Evolutionary conservation across 1,140 invertebrate species (phyloP).

Genomic region (Drosophila arizonae): DNA sequence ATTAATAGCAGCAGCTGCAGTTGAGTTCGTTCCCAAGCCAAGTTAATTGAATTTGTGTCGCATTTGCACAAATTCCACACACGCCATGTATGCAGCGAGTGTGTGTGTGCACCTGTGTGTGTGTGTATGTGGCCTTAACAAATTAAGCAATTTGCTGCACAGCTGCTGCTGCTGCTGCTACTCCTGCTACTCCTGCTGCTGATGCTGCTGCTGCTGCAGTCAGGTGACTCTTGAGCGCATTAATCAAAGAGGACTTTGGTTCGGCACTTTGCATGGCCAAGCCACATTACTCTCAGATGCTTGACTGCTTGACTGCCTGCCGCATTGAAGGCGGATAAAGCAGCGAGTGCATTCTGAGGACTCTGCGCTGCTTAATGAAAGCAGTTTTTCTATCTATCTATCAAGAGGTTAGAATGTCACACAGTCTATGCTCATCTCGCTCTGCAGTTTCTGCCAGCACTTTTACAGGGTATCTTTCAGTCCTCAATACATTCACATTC

Average conservation of each 20-base stretch:
- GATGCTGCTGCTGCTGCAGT: slow-evolving; percentile 23
- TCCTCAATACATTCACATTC: slow-evolving; percentile 25
- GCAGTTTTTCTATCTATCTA: background rate
- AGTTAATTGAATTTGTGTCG: slow-evolving; percentile 76
- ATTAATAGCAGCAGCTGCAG: slow-evolving; percentile 56
- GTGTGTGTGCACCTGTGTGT: slow-evolving; percentile 10
- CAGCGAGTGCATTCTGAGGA: background rate
- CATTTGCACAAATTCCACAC: slow-evolving; percentile 58
- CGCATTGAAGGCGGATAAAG: slow-evolving; percentile 1
- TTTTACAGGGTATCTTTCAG: slow-evolving; percentile 29
- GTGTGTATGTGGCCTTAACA: slow-evolving; percentile 52
- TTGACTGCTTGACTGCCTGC: slow-evolving; percentile 44
- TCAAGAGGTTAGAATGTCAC: no score
- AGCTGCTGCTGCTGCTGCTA: slow-evolving; percentile 26
- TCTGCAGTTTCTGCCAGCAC: background rate
- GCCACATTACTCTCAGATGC: slow-evolving; percentile 56
- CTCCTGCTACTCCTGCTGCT: slow-evolving; percentile 16
- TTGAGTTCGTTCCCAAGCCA: slow-evolving; percentile 23
- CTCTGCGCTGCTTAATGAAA: background rate
- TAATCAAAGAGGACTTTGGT: slow-evolving; percentile 62
- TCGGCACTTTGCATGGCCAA: slow-evolving; percentile 68
- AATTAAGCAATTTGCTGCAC: slow-evolving; percentile 71
- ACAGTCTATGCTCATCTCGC: background rate
- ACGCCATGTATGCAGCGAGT: slow-evolving; percentile 29
- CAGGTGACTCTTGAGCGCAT: slow-evolving; percentile 62